phyloP scores from a whole-genome alignment of 2,888 invertebrate genomes.

The Priocnemis perturbator region DNA sequence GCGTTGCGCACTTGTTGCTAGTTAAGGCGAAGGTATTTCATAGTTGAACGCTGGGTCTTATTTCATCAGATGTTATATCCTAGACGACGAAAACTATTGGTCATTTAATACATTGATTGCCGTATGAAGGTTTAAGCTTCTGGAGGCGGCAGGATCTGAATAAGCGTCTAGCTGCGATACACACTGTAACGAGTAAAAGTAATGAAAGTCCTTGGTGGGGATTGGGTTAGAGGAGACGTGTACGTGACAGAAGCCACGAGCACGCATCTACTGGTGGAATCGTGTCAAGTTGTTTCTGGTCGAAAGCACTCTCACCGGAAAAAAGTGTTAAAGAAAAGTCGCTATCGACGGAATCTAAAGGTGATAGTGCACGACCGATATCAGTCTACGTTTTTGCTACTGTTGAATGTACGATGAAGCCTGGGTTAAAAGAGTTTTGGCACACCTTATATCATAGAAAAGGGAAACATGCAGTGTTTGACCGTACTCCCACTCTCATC shows the following conservation, averaged over 20 bases:
- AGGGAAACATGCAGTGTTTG: conserved; percentile 6
- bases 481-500: conserved; percentile 5
- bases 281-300: neutral
- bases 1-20: conserved; percentile 3
- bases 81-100: no score
- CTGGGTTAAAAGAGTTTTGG: neutral
- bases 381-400: no score
- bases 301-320: no score
- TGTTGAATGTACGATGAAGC: neutral
- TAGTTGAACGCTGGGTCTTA: no score
- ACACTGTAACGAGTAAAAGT: neutral
- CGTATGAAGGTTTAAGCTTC: no score
- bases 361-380: no score
- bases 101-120: neutral
- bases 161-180: no score
- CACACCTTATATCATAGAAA: conserved; percentile 1
- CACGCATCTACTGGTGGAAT: neutral
- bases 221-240: neutral
- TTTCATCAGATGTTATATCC: no score
- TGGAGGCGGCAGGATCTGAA: no score
- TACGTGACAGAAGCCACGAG: conserved; percentile 12
- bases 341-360: no score
- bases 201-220: neutral
- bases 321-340: no score
- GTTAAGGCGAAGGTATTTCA: no score